A percentile compares a stretch with the other conserved stretches of the same genome.
These are phyloP conservation scores for Grammomys dolichurus DNA, from an alignment of 2,113 vertebrate genomes.

Conservation along the genomic window DNA sequence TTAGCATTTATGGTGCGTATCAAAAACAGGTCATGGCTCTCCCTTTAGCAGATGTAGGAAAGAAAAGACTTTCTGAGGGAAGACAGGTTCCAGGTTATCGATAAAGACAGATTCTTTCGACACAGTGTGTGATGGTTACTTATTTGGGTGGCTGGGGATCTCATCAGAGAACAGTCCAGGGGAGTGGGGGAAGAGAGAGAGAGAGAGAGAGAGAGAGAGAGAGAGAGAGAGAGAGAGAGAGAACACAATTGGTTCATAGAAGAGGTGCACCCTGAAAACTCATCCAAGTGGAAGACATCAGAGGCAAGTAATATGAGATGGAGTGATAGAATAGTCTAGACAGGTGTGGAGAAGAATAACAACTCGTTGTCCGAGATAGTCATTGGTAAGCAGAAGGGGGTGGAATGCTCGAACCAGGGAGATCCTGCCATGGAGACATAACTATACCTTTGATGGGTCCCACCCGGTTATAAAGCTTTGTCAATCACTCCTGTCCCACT, in stretches of 20 bases:
- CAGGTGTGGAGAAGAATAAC: not conserved
- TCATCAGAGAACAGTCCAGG: not conserved
- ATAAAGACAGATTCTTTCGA: not conserved
- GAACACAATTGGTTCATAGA: rapidly evolving
- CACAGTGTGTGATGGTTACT: not conserved
- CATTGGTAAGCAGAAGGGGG: not conserved
- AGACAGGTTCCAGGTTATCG: slow-evolving; percentile 55
- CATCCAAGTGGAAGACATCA: not conserved
- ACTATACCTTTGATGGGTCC: not conserved
- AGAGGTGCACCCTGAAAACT: not conserved
- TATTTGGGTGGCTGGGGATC: not conserved
- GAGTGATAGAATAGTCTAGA: not conserved
- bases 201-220: not conserved
- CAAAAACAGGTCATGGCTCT: slow-evolving; percentile 44
- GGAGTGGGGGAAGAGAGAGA: not conserved
- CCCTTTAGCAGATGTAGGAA: slow-evolving; percentile 7
- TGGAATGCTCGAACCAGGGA: too few species aligned
- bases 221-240: not conserved
- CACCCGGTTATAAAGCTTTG: not conserved
- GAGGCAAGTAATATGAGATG: not conserved
- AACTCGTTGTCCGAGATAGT: too few species aligned
- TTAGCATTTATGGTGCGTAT: slow-evolving; percentile 26
- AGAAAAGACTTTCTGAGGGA: slow-evolving; percentile 51
- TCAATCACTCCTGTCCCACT: not conserved
- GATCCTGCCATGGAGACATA: rapidly evolving